Percentiles rank a stretch among this genome's conserved stretches.
phyloP scores from a whole-genome alignment of 2,113 vertebrate genomes.

The Microcebus griseorufus region DNA sequence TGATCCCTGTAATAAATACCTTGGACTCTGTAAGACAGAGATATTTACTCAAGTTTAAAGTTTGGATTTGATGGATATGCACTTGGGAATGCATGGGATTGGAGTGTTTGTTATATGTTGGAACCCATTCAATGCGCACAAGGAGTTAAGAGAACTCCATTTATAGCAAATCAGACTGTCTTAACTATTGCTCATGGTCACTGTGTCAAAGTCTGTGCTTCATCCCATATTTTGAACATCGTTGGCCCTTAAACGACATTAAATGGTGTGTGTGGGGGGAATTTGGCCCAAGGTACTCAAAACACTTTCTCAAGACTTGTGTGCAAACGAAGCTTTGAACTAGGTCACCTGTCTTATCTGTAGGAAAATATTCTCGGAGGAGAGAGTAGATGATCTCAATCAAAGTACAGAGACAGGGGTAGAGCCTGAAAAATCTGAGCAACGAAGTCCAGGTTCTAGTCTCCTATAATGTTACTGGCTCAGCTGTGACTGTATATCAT shows the following conservation, averaged over 20 bases:
- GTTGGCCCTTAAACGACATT: neutral
- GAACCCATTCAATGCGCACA: neutral
- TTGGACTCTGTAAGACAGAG: slow-evolving; percentile 75
- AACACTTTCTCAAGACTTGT: neutral
- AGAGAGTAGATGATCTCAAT: neutral
- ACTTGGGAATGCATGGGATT: slow-evolving; percentile 59
- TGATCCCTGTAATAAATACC: slow-evolving; percentile 80
- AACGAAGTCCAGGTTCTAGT: neutral
- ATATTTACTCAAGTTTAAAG: slow-evolving; percentile 78
- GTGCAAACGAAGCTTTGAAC: neutral
- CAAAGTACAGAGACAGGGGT: neutral
- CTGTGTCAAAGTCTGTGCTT: neutral
- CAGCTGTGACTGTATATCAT: neutral
- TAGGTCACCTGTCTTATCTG: neutral
- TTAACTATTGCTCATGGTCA: slow-evolving; percentile 24
- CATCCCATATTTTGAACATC: neutral
- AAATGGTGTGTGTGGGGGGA: neutral
- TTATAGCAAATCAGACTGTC: slow-evolving; percentile 63
- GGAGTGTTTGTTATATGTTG: slow-evolving; percentile 60
- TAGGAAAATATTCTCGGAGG: neutral
- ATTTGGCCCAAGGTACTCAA: neutral
- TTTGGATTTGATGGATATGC: slow-evolving; percentile 74
- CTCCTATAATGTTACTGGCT: neutral
- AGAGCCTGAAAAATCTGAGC: neutral
- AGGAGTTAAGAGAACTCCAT: slow-evolving; percentile 72